Conservation (phyloP, 2,113 vertebrate genomes). For the Phaethornis superciliosus region DNA sequence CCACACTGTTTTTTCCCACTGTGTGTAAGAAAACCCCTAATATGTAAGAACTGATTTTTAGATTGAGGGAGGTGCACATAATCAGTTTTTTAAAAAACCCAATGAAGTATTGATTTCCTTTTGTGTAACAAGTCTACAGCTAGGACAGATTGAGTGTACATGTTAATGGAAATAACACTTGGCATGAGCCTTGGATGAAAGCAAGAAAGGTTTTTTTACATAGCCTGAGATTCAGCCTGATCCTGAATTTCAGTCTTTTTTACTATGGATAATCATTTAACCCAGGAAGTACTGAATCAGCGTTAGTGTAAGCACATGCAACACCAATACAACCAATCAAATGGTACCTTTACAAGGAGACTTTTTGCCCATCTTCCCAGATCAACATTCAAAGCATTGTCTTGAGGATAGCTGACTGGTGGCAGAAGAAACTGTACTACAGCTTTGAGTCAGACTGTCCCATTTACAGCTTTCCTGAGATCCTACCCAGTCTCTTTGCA, state of each 20-base stretch:
- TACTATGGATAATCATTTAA: neutral
- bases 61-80: neutral
- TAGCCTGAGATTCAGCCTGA: neutral
- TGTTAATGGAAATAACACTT: neutral
- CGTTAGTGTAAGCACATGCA: neutral
- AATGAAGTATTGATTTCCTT: neutral
- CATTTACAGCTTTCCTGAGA: neutral
- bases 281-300: rapidly evolving
- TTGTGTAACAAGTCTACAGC: neutral
- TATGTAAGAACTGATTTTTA: neutral
- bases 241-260: neutral
- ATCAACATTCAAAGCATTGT: neutral
- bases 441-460: neutral
- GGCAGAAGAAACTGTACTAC: neutral
- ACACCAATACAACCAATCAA: rapidly evolving
- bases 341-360: neutral
- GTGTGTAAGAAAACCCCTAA: neutral
- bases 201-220: rapidly evolving
- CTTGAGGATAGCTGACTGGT: neutral
- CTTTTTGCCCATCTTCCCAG: neutral
- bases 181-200: neutral
- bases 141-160: neutral
- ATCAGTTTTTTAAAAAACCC: neutral
- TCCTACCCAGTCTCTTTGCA: neutral
- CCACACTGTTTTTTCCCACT: neutral